Evolutionary conservation across 2,888 invertebrate species (phyloP), one percentile per base, ranked within the genome.

Genomic region (Pristionchus maxplancki): DNA sequence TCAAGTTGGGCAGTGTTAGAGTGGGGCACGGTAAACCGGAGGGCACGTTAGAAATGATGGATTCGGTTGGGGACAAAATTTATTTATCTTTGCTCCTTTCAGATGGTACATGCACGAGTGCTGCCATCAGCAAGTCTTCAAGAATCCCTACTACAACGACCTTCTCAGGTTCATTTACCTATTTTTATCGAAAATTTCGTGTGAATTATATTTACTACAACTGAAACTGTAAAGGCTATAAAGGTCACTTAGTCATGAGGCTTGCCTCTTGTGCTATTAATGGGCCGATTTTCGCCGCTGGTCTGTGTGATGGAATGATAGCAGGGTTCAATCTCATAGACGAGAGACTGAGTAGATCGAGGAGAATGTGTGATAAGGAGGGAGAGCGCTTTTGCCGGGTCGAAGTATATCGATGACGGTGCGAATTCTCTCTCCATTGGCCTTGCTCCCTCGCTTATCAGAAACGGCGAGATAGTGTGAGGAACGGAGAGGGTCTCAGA

Each of bases 91-190:
- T 37, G 37, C 44, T 17, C 1, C 6, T 78, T 78, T 11, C 88
- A 81, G 78, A 28, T 92, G 92, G 93, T 91, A 91, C 91, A 90
- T 92, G 37, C 92, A 92, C 89, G 93, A 94, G 88, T 94, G 93
- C 85, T 91, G 93, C 53, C 94, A 94, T 89, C 94, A 94, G 89
- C 94, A 94, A 62, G 90, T 94, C 71, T 94, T 94, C 90, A 93
- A 92, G 89, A 91, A 91, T 74, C 91, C 90, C 67, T 90, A 87
- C 88, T 91, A 91, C 86, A 92, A 92, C 83, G 92, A 92, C 84
- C 86, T 92, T 67, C 90, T 90, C 40, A 90, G 90, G 91, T 90
- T 9, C 44, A 11, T 6, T 9, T 9, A 44, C 11, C 44, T 11
- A 9, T 44, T 11, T 11, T 44, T 44, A 6, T 44, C 11, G 8